These are phyloP conservation scores for Silurus glanis DNA, from an alignment of 2,113 vertebrate genomes.

Conservation along the genomic window DNA sequence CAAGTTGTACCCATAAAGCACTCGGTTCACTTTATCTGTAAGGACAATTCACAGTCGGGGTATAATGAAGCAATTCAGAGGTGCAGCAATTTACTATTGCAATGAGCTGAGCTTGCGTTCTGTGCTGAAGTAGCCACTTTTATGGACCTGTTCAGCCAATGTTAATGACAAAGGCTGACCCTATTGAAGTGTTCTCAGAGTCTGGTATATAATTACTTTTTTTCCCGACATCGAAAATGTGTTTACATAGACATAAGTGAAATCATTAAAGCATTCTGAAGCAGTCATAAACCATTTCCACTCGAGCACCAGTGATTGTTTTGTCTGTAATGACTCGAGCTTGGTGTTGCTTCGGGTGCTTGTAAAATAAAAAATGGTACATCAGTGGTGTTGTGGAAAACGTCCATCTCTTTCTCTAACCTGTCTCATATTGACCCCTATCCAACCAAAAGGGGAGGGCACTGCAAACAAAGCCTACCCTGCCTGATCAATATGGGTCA, in stretches of 20 bases:
- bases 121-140: conserved; percentile 25
- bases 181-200: conserved; percentile 8
- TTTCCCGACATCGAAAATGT: conserved; percentile 20
- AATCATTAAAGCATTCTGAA: conserved; percentile 14
- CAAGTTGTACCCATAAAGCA: conserved; percentile 23
- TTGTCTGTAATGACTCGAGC: conserved; percentile 18
- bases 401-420: background rate
- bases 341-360: background rate
- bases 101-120: conserved; percentile 37
- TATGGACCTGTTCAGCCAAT: conserved; percentile 24
- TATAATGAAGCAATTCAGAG: conserved; percentile 34
- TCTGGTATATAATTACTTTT: conserved; percentile 29
- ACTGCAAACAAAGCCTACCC: background rate
- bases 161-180: conserved; percentile 37
- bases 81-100: conserved; percentile 5
- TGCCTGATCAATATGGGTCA: conserved; percentile 43
- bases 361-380: conserved; percentile 9
- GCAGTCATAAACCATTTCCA: conserved; percentile 23
- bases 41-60: conserved; percentile 28
- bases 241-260: conserved; percentile 41
- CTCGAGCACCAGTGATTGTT: background rate
- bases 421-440: conserved; percentile 14
- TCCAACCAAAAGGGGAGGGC: conserved; percentile 1
- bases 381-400: background rate
- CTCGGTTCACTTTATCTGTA: conserved; percentile 27